phyloP scores from a whole-genome alignment of 2,113 vertebrate genomes.

The Ahaetulla prasina region DNA sequence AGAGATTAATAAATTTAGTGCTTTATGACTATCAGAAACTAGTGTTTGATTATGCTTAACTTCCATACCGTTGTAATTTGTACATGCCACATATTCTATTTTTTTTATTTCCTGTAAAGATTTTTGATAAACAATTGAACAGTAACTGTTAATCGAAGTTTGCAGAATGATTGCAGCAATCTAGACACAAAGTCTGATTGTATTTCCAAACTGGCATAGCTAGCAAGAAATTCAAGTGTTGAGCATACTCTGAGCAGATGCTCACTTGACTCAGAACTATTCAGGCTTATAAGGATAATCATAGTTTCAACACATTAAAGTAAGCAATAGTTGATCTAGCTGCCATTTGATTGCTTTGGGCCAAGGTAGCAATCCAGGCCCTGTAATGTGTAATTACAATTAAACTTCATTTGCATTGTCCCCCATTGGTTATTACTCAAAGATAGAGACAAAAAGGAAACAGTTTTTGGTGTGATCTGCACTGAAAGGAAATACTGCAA shows the following conservation, averaged over 20 bases:
- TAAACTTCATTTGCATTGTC: background rate
- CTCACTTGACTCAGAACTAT: background rate
- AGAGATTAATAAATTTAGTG: background rate
- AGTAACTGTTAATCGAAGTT: background rate
- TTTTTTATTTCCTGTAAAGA: background rate
- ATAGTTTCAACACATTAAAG: background rate
- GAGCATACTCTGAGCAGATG: background rate
- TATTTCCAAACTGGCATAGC: background rate
- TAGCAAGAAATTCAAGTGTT: background rate
- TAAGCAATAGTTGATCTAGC: background rate
- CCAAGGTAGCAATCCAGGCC: background rate
- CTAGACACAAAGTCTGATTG: background rate
- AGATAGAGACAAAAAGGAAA: background rate
- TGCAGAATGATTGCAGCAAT: background rate
- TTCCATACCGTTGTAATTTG: constrained; percentile 9
- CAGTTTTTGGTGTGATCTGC: background rate
- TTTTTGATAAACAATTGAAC: background rate
- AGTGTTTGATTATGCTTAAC: background rate
- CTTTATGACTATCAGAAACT: background rate
- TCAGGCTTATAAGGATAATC: background rate
- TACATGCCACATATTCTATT: background rate
- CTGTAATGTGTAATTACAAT: background rate
- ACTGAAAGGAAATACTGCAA: background rate
- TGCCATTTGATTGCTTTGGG: background rate
- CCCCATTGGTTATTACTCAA: background rate